Percentiles rank a stretch among this genome's conserved stretches.
These are phyloP conservation scores for Hoplodrina blanda DNA, from an alignment of 2,888 invertebrate genomes.

Conservation along the genomic window DNA sequence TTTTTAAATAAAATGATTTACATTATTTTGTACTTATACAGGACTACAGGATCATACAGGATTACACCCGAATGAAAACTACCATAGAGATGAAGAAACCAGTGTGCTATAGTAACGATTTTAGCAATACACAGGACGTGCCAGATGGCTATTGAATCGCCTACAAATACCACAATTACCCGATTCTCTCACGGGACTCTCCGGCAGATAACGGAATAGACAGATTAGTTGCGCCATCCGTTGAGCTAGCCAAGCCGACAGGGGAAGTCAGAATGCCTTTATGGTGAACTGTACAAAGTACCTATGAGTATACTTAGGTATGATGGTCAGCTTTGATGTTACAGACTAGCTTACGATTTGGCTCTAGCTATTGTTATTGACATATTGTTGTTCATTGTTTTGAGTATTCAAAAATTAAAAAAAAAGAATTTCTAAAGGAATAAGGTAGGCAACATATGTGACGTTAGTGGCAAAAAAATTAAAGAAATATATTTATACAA, in stretches of 20 bases:
- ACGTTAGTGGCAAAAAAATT: no score
- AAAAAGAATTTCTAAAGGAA: no score
- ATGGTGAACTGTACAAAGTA: background rate
- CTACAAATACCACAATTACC: constrained; percentile 28
- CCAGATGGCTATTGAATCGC: constrained; percentile 25
- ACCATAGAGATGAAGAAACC: no score
- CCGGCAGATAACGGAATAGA: constrained; percentile 51
- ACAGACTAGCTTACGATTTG: constrained; percentile 2
- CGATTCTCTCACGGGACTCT: constrained; percentile 41
- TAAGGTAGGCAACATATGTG: no score
- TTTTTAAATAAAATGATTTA: no score
- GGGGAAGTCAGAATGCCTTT: constrained; percentile 33
- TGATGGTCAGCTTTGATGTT: background rate
- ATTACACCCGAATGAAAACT: no score
- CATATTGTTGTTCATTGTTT: no score
- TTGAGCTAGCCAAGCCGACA: constrained; percentile 18
- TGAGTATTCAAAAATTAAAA: no score
- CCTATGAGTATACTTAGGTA: background rate
- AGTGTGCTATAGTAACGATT: background rate
- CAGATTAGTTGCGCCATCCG: constrained; percentile 49
- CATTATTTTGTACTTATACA: no score
- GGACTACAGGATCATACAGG: no score
- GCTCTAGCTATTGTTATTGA: constrained; percentile 7
- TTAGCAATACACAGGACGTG: background rate
- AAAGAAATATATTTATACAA: no score